Percentiles rank a stretch among this genome's conserved stretches.
Evolutionary conservation across 1,140 invertebrate genomes (phyloP).

Genomic region (Augochlora pura): DNA sequence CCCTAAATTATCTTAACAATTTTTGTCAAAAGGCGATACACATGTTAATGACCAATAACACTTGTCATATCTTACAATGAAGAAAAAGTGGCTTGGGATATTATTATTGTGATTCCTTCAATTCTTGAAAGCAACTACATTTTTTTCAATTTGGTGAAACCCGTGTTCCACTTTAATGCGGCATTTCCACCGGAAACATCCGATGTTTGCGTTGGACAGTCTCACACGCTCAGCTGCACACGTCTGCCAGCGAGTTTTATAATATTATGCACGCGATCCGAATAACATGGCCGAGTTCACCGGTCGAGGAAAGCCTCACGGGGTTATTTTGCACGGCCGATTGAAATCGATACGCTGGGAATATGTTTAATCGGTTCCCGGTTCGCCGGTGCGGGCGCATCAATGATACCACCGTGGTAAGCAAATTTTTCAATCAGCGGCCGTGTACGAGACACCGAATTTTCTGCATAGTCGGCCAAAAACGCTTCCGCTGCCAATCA

Average conservation of each 20-base stretch:
- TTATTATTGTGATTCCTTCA: too few species aligned
- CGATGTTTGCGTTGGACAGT: too few species aligned
- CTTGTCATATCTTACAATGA: too few species aligned
- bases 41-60: too few species aligned
- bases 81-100: too few species aligned
- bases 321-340: background rate
- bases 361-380: slow-evolving; percentile 22
- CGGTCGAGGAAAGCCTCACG: background rate
- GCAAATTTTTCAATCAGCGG: slow-evolving; percentile 11
- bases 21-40: too few species aligned
- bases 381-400: background rate
- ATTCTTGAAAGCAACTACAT: too few species aligned
- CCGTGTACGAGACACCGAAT: slow-evolving; percentile 1
- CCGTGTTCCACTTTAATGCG: too few species aligned
- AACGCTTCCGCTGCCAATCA: background rate
- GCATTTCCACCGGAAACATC: too few species aligned
- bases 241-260: background rate
- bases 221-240: too few species aligned
- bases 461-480: slow-evolving; percentile 15
- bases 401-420: background rate
- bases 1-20: too few species aligned
- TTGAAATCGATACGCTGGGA: background rate
- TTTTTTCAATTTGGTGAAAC: too few species aligned
- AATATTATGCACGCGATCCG: background rate
- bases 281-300: background rate